Base-by-base conservation (phyloP, 2,888 invertebrate species). In the Drosophila parthenogenetica region DNA sequence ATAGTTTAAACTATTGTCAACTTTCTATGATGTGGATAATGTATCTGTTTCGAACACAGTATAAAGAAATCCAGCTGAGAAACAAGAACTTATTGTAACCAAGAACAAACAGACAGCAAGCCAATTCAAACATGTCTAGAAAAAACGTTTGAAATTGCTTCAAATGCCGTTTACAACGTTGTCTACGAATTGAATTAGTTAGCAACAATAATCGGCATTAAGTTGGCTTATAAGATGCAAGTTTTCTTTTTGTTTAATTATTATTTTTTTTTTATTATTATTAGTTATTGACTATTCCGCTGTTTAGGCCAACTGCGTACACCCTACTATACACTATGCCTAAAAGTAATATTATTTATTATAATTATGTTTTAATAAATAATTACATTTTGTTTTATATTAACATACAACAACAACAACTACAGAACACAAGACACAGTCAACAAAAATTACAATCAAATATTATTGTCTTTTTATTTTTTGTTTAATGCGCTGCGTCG, bases 311-410 rank as follows among this genome's bases (percentile, higher is more conserved):
- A 78, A 77, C 54, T 73, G 69, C 76, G 68, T 73, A 77, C 67
- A 35, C 61, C 79, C 64, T 84, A 84, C 61, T 43, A 43, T 25
- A 50, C 50, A 50, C 35, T 76, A 76, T 77, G 78, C 78, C 78
- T 77, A 77, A 76, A 77, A 65, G 66, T 83, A 81, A 76, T 84
- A 85, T 89, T 89, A 88, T 84, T 89, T 86, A 86, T 89, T 89
- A 82, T 83, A 70, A 73, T 79, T 79, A 79, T 79, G 87, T 88
- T 84, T 84, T 86, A 89, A 89, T 87, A 88, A 89, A 90, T 88
- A 86, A 90, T 89, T 89, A 67, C 74, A 85, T 79, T 85, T 85
- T 73, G 74, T 77, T 80, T 79, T 69, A 62, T 70, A 76, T 79
- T 79, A 76, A 70, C 79, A 76, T 59, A 71, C 65, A 75, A 69